Evolutionary conservation across 2,113 vertebrate species (phyloP), one percentile per base, ranked within the genome.

Genomic region (Pogonocichla stellata): DNA sequence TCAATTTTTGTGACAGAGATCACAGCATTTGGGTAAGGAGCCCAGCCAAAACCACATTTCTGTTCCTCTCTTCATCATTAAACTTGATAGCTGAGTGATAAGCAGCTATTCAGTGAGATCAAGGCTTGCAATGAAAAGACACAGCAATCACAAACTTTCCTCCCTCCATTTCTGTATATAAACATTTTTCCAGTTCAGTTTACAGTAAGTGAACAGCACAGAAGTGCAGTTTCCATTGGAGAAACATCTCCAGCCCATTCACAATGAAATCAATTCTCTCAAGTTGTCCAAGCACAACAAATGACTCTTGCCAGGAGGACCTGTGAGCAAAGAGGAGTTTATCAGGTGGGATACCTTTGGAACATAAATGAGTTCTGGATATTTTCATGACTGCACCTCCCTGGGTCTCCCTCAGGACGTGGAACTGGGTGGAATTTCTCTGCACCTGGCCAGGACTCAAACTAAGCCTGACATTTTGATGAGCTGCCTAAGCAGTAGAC

Each of bases 1-100:
- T 85, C 95, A 97, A 43, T 96, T 91, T 45, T 51, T 6, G 10
- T 93, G 94, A 91, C 95, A 96, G 91, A 96, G 91, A 96, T 96
- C 92, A 92, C 79, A 89, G 91, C 79, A 62, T 95, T 86, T 71
- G 85, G 75, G 64, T 91, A 66, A 90, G 62, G 58, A 93, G 58
- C 53, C 80, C 79, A 87, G 86, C 65, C 89, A 90, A 93, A 96
- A 86, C 72, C 58, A 84, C 56, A 78, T 91, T 95, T 90, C 95
- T 82, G 2, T 71, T 96, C 73, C 89, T 92, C 95, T 90, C 80
- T 64, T 86, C 75, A 80, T 96, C 90, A 94, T 96, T 96, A 95
- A 90, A 84, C 25, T 69, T 90, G 88, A 94, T 94, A 78, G 67
- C 69, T 94, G 54, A 65, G 84, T 93, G 90, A 95, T 92, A 79